Evolutionary conservation across 2,888 invertebrate species (phyloP).

Genomic region (Mongoloraphidia duomilia): DNA sequence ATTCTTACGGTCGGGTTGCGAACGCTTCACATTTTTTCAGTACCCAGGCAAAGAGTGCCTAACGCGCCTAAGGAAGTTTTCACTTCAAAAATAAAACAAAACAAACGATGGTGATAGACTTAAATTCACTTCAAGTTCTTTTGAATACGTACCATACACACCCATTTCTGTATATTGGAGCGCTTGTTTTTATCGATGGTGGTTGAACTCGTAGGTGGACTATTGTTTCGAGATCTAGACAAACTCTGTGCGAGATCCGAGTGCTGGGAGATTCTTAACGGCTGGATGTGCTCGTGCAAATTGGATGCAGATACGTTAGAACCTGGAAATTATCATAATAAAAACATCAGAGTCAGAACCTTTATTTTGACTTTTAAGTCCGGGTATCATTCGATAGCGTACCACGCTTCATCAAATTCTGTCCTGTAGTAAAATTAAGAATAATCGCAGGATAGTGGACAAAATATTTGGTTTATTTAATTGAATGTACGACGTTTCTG

Average conservation of each 20-base stretch:
- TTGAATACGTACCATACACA: conserved; percentile 28
- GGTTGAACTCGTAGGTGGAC: conserved; percentile 28
- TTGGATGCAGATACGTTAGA: conserved; percentile 28
- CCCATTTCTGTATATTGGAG: conserved; percentile 36
- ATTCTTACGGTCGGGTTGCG: no score
- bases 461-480: no score
- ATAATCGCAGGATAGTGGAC: no score
- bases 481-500: no score
- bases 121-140: background rate
- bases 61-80: no score
- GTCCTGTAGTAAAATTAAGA: no score
- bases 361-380: no score
- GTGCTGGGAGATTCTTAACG: conserved; percentile 33
- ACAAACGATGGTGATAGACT: background rate
- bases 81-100: background rate
- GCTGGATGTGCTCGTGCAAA: conserved; percentile 41
- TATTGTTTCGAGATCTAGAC: conserved; percentile 26
- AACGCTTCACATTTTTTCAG: no score
- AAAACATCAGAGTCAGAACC: no score
- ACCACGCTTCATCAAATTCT: no score
- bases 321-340: conserved; percentile 9
- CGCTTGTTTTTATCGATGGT: conserved; percentile 27
- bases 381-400: no score
- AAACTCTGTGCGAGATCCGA: conserved; percentile 29
- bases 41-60: no score